Base-by-base conservation (phyloP, 1,140 invertebrate species). In the Copidosoma floridanum region DNA sequence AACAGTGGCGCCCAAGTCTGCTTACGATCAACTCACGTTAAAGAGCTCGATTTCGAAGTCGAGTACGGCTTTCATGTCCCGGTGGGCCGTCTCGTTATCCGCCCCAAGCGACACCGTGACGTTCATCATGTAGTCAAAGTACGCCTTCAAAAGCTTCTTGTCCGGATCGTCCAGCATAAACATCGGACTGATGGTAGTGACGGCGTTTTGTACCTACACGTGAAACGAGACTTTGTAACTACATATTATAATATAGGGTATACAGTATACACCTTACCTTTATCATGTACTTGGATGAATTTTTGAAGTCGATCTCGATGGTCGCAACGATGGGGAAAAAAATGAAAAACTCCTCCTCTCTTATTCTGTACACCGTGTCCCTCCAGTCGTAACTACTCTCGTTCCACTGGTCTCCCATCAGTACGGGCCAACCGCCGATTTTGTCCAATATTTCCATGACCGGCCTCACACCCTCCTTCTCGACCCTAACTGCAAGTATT, bases 301-400 rank as follows among this genome's bases (percentile, higher is more conserved):
- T 95, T 74, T 93, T 94, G 14, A 93, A 83, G 79, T 97, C 93
- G 10, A 92, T 89, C 4, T 87, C 86, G 53, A 97, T 88, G 26
- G 90, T 92, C 66, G 96, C 92, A 69, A 95, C 91, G n/a, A 97
- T 83, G 69, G 95, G 88, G 71, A 96, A 95, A 75, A 94, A 91
- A 43, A 93, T 88, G 6, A 89, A 92, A 73, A 92, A 94, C 2
- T 94, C 94, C 4, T 84, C 75, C 44, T 81, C 78, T 21, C 89
- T 83, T 79, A 93, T 94, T 56, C 85, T 88, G 78, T 90, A 93
- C 1, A 94, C 86, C 12, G 87, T 87, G 61, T 92, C 82, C 0
- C 7, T 87, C 93, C 92, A 96, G 47, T 86, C 83, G 77, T 90
- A 94, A 2, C 81, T 72, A 21, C 83, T 84, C 0, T 82, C 82